A percentile compares a stretch with the other conserved stretches of the same genome.
These are phyloP conservation scores for Noctua pronuba DNA, from an alignment of 2,888 invertebrate species.

Conservation along the genomic window DNA sequence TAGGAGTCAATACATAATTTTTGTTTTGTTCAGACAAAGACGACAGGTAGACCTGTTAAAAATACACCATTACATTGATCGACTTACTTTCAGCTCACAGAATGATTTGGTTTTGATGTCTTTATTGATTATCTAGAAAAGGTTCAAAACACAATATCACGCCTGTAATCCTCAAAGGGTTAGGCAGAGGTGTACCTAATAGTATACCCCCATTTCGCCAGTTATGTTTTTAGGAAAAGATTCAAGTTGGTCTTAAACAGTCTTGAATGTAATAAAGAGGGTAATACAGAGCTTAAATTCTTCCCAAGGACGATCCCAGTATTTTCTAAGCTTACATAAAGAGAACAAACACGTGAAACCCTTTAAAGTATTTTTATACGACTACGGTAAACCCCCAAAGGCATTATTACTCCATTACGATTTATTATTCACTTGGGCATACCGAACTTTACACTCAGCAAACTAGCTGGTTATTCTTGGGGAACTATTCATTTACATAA, in stretches of 20 bases:
- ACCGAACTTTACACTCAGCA: neutral
- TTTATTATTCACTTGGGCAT: constrained; percentile 20
- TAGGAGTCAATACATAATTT: neutral
- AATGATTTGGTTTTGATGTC: neutral
- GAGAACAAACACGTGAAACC: neutral
- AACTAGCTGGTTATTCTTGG: neutral
- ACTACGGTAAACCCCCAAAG: neutral
- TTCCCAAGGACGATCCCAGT: neutral
- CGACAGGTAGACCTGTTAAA: neutral
- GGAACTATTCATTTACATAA: neutral
- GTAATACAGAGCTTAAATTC: neutral
- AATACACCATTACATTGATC: neutral
- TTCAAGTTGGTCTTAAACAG: neutral
- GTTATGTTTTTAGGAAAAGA: too few species aligned
- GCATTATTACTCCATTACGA: constrained; percentile 2
- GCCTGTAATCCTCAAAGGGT: too few species aligned
- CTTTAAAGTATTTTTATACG: constrained; percentile 16
- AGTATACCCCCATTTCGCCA: too few species aligned
- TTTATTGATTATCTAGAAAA: neutral
- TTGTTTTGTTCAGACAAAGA: neutral
- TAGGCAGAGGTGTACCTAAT: too few species aligned
- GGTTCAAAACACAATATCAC: too few species aligned
- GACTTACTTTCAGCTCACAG: too few species aligned
- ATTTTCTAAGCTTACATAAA: neutral
- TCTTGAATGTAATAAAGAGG: neutral